Evolutionary conservation across 2,113 vertebrate species (phyloP), one percentile per base, ranked within the genome.

Genomic region (Synodontis membranacea): DNA sequence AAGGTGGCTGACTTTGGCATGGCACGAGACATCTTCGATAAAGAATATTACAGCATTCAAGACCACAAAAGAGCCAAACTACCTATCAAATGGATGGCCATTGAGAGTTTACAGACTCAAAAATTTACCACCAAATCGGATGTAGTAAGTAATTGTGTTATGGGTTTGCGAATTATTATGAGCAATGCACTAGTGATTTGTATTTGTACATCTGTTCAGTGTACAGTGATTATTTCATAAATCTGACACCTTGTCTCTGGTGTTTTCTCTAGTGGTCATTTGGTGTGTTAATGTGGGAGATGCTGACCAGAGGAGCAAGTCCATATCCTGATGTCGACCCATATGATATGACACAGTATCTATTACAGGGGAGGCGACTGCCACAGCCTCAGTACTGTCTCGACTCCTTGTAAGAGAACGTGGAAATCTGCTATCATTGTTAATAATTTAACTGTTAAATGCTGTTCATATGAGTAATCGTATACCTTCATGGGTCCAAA

Each of bases 1-100:
- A 99, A 99, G 91, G 98, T 99, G 93, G 98, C 98, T 0, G 98
- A 99, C 91, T 99, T 99, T 0, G 98, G 98, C 42, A 96, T 99
- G 94, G 97, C 98, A 0, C 96, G 98, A 34, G 97, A 97, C 0
- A 91, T 99, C 64, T 96, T 98, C 5, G 97, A 97, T 91, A 99
- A 98, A 90, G 98, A 98, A 54, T 99, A 99, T 93, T 99, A 99
- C 91, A 99, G 98, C 50, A 86, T 99, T 58, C 95, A 85, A 62
- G 95, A 93, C 85, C 96, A 97, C 88, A 95, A 92, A 84, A 97
- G 96, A 0, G 95, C 97, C 58, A 97, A 97, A 92, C 93, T 99
- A 12, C 98, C 98, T 0, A 97, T 99, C 85, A 99, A 99, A 84
- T 99, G 98, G 98, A 99, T 99, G 98, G 97, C 98, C 0, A 95